phyloP scores from a whole-genome alignment of 1,140 invertebrate species.

The Papilio xuthus region DNA sequence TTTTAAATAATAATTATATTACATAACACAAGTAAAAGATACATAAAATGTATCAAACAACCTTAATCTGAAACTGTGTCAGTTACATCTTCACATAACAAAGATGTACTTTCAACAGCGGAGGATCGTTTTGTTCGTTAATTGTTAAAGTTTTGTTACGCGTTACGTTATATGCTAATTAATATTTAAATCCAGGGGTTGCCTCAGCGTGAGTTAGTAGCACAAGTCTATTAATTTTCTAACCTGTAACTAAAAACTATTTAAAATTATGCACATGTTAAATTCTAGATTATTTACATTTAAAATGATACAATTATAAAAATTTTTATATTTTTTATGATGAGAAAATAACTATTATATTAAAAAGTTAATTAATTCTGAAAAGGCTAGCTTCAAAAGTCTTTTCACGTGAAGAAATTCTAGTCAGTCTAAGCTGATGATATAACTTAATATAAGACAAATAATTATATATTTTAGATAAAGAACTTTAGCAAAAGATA shows the following conservation, averaged over 20 bases:
- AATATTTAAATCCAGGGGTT: background rate
- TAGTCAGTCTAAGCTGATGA: too few relatives aligned
- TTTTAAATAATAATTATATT: background rate
- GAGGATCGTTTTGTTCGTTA: slow-evolving; percentile 3
- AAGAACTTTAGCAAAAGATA: too few relatives aligned
- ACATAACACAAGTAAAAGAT: background rate
- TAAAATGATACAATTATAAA: too few relatives aligned
- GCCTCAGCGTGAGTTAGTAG: background rate
- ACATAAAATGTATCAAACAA: background rate
- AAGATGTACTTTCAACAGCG: slow-evolving; percentile 26
- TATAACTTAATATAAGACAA: background rate
- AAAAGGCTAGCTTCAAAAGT: too few relatives aligned
- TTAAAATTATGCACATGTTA: background rate
- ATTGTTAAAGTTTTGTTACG: slow-evolving; percentile 31
- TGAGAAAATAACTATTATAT: too few relatives aligned
- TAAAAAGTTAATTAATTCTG: too few relatives aligned
- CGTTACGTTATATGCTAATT: background rate
- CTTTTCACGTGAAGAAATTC: too few relatives aligned
- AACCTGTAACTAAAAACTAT: too few relatives aligned
- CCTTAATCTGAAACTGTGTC: slow-evolving; percentile 11
- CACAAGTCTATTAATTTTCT: background rate
- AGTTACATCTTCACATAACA: background rate
- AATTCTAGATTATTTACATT: background rate
- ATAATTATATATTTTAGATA: background rate
- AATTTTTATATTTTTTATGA: too few relatives aligned